A percentile compares a stretch with the other conserved stretches of the same genome.
These are phyloP conservation scores for Nomada hirtipes DNA, from an alignment of 2,888 invertebrate species.

Conservation along the genomic window DNA sequence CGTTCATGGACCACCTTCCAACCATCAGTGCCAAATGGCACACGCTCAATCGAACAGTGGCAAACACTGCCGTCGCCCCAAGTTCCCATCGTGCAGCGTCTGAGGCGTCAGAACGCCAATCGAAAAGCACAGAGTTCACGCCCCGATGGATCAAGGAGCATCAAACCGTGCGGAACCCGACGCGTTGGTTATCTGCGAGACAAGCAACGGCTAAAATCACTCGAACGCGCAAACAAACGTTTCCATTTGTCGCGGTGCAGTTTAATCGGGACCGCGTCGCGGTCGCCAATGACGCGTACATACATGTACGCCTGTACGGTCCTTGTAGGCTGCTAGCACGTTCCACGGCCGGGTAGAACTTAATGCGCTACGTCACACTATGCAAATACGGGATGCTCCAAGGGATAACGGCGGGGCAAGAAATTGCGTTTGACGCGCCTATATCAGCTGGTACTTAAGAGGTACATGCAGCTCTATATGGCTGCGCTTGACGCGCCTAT, in stretches of 20 bases:
- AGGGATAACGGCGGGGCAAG: slow-evolving; percentile 63
- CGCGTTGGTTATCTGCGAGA: background rate
- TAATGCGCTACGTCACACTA: slow-evolving; percentile 65
- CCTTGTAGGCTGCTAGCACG: slow-evolving; percentile 43
- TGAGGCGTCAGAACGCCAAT: background rate
- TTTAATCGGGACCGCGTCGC: slow-evolving; percentile 20
- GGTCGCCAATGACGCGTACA: slow-evolving; percentile 14
- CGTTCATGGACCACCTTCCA: too few relatives aligned
- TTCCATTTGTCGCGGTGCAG: slow-evolving; percentile 41
- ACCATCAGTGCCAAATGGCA: too few relatives aligned
- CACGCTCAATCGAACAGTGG: too few relatives aligned
- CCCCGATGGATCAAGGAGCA: background rate
- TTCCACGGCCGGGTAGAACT: slow-evolving; percentile 60
- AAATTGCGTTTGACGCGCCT: slow-evolving; percentile 71
- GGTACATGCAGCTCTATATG: slow-evolving; percentile 39
- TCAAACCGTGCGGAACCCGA: background rate
- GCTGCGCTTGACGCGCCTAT: slow-evolving; percentile 55
- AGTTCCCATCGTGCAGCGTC: background rate
- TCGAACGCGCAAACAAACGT: slow-evolving; percentile 13
- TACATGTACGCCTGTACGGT: background rate
- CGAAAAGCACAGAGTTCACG: background rate
- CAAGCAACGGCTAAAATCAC: slow-evolving; percentile 4
- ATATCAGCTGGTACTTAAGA: slow-evolving; percentile 56
- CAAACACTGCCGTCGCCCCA: background rate
- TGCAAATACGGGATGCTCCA: slow-evolving; percentile 64